Evolutionary conservation across 2,888 invertebrate genomes (phyloP), one percentile per base, ranked within the genome.

Genomic region (Spicauda simplicius): DNA sequence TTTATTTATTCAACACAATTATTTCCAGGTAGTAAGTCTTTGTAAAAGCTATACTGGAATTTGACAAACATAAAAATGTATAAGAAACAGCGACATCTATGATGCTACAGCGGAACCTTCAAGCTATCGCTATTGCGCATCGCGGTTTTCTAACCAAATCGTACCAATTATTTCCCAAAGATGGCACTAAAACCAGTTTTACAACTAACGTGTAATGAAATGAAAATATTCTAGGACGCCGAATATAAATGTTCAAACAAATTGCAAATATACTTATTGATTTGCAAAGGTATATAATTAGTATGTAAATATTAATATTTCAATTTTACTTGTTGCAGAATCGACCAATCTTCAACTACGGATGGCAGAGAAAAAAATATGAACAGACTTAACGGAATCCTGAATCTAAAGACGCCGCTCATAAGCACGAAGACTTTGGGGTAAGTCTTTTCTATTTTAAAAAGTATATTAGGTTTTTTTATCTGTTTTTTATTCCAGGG

Each of bases 381-480:
- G 70, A 94, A 89, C 57, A 84, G 94, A 64, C 80, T 95, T 33
- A 96, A 96, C 76, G 96, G 96, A 50, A 96, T 96, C 77, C 92
- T 96, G 64, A 96, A 93, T 76, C 83, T 96, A 77, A 96, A 96
- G 86, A 96, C 96, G 16, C 96, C 96, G 0, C 91, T 96, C 62
- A 96, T 96, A 76, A 95, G 95, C 76, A 96, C 96, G 12, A 96
- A 96, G 81, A 95, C 96, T 25, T 86, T 96, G 66, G 96, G 96
- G 96, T 96, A 85, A 96, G 96, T 25, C 5, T 4, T 25, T 25
- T 4, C 5, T 25, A 25, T 25, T 25, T n/a, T 25, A 25, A 25
- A 2, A 4, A 25, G 5, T 5, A 25, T 25, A 5, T 25, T 25
- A 25, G n/a, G n/a, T n/a, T n/a, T n/a, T n/a, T n/a, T 25, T 25